These are phyloP conservation scores for Ornithoptera priamus DNA, from an alignment of 2,888 invertebrate genomes.

Conservation along the genomic window DNA sequence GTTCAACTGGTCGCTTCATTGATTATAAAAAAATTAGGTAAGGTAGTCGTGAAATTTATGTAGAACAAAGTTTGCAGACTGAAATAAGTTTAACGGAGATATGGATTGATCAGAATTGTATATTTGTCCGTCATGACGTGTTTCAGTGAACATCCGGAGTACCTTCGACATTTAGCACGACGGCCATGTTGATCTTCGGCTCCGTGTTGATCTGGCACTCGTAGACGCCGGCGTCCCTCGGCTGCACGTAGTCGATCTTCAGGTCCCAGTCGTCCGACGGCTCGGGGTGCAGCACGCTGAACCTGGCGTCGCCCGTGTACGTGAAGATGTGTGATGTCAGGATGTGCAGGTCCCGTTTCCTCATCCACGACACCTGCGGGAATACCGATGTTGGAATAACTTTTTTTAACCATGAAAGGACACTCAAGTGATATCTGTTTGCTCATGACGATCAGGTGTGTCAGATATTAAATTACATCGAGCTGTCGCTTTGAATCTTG, in stretches of 20 bases:
- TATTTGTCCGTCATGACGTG: too few species aligned
- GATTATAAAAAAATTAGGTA: too few species aligned
- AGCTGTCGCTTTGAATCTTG: too few species aligned
- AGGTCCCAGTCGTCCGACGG: conserved; percentile 93
- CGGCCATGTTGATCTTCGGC: conserved; percentile 92
- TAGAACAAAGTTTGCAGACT: too few species aligned
- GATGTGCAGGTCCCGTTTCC: conserved; percentile 90
- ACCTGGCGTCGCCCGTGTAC: conserved; percentile 92
- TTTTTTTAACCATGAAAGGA: not conserved
- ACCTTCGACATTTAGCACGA: conserved; percentile 90
- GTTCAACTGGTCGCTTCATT: too few species aligned
- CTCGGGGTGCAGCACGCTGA: conserved; percentile 91
- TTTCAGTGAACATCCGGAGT: conserved; percentile 33
- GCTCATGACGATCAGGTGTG: too few species aligned
- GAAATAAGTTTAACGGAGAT: too few species aligned
- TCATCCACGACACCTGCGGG: conserved; percentile 89
- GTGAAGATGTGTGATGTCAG: conserved; percentile 89
- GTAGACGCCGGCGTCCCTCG: conserved; percentile 90
- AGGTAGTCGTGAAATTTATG: too few species aligned
- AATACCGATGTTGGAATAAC: not conserved
- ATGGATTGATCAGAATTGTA: too few species aligned
- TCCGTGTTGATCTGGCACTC: conserved; percentile 95
- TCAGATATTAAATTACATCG: too few species aligned
- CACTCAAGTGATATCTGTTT: too few species aligned
- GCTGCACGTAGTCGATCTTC: conserved; percentile 90